Percentiles rank a stretch among this genome's conserved stretches.
These are phyloP conservation scores for Aleadryas rufinucha DNA, from an alignment of 2,113 vertebrate genomes.

Conservation along the genomic window DNA sequence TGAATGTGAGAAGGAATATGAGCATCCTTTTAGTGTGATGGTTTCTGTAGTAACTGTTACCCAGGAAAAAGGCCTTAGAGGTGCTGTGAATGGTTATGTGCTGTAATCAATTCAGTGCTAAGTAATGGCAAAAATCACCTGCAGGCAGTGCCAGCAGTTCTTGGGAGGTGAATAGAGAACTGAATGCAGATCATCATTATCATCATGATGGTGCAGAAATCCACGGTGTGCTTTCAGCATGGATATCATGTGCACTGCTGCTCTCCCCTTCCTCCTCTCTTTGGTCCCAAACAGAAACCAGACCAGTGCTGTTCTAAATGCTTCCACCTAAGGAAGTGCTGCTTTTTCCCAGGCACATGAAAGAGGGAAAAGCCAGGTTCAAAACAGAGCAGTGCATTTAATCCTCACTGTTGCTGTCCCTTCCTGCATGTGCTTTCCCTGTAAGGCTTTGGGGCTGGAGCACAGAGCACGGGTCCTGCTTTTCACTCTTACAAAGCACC, in stretches of 20 bases:
- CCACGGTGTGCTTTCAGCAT: neutral
- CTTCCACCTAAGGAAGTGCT: neutral
- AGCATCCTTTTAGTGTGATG: neutral
- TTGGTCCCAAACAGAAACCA: neutral
- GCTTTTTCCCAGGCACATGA: neutral
- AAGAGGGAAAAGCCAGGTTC: neutral
- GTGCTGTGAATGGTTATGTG: neutral
- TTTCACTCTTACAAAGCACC: neutral
- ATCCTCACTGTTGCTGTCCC: neutral
- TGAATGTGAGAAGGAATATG: neutral
- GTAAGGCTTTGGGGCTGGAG: neutral
- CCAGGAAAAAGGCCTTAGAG: neutral
- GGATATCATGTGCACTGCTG: neutral
- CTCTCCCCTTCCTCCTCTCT: neutral
- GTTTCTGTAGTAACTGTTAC: neutral
- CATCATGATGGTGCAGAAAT: neutral
- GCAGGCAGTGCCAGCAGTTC: neutral
- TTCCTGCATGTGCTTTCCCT: neutral
- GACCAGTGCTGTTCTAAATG: neutral
- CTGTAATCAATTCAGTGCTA: neutral
- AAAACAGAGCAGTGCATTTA: neutral
- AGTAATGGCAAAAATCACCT: neutral
- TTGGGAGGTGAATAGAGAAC: neutral
- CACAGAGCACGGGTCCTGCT: neutral
- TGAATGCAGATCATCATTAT: neutral